Percentiles rank a stretch among this genome's conserved stretches.
phyloP scores from a whole-genome alignment of 2,888 invertebrate species.

The Galerucella pusilla region DNA sequence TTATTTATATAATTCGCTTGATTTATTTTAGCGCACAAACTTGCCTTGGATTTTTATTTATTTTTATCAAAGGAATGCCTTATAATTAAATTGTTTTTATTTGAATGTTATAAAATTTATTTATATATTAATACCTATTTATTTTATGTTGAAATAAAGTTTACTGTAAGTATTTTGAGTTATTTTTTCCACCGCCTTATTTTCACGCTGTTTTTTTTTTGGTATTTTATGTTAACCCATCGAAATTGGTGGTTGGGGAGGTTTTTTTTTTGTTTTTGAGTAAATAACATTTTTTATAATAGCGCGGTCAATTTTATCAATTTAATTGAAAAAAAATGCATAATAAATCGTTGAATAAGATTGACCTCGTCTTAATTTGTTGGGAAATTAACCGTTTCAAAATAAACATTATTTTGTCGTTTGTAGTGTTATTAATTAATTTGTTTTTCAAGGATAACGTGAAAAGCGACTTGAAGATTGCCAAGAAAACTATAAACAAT shows the following conservation, averaged over 20 bases:
- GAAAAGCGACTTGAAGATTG: slow-evolving; percentile 61
- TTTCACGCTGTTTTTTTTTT: slow-evolving; percentile 19
- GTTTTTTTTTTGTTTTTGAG: slow-evolving; percentile 8
- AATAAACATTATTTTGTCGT: neutral
- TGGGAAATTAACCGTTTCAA: neutral
- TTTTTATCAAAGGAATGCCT: slow-evolving; percentile 19
- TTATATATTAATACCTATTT: slow-evolving; percentile 41
- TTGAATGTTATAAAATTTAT: slow-evolving; percentile 26
- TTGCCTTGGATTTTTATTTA: slow-evolving; percentile 17
- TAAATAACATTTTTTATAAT: neutral
- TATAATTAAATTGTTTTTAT: slow-evolving; percentile 30
- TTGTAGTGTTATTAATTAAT: neutral
- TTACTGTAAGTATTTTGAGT: slow-evolving; percentile 46
- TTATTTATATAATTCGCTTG: slow-evolving; percentile 32
- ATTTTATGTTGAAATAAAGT: slow-evolving; percentile 48
- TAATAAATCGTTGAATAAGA: neutral
- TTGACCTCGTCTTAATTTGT: neutral
- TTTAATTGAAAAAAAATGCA: neutral
- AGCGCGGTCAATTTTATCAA: slow-evolving; percentile 8
- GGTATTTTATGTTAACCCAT: slow-evolving; percentile 10
- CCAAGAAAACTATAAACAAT: slow-evolving; percentile 62
- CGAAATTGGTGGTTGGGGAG: neutral
- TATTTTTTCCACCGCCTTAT: slow-evolving; percentile 48
- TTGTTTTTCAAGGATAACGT: slow-evolving; percentile 55
- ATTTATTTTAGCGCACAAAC: slow-evolving; percentile 40